Evolutionary conservation across 2,797 vertebrate species (phyloP).

Genomic region (Pangasius sanitwongsei): DNA sequence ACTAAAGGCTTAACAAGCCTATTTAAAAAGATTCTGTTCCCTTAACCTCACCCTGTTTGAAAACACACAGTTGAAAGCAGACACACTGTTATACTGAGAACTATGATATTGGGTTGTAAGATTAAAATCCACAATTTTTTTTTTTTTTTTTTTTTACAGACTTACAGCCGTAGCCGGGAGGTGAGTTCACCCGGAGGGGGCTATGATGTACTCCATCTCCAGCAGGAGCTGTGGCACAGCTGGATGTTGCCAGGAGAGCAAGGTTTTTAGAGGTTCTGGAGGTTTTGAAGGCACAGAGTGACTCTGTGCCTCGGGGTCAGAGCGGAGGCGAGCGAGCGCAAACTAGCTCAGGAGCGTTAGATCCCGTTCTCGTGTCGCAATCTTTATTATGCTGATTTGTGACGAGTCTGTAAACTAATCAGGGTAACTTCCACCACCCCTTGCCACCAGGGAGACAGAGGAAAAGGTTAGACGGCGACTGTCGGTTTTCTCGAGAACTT

Average conservation of each 20-base stretch:
- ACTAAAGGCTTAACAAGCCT: not conserved
- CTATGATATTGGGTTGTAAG: not conserved
- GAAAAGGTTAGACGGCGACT: constrained; percentile 72
- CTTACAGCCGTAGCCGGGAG: constrained; percentile 6
- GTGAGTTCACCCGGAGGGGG: constrained; percentile 16
- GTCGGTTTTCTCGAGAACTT: constrained; percentile 52
- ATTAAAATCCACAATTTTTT: not conserved
- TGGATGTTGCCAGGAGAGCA: constrained; percentile 4
- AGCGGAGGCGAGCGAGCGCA: constrained; percentile 70
- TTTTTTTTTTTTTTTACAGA: not conserved
- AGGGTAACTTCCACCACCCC: constrained; percentile 62
- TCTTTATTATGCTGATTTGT: constrained; percentile 75
- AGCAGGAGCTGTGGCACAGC: constrained; percentile 17
- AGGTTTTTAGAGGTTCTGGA: not conserved
- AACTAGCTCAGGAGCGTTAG: constrained; percentile 75
- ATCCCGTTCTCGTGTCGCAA: constrained; percentile 75
- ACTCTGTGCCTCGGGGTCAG: constrained; percentile 78
- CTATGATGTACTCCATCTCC: not conserved
- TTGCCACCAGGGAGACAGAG: constrained; percentile 66
- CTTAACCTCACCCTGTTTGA: not conserved
- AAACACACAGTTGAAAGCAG: not conserved
- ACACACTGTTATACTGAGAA: not conserved
- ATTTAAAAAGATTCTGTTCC: not conserved
- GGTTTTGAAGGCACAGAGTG: constrained; percentile 66
- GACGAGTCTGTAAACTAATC: constrained; percentile 77